Base-by-base conservation (phyloP, 2,888 invertebrate genomes). In the Cabera pusaria region DNA sequence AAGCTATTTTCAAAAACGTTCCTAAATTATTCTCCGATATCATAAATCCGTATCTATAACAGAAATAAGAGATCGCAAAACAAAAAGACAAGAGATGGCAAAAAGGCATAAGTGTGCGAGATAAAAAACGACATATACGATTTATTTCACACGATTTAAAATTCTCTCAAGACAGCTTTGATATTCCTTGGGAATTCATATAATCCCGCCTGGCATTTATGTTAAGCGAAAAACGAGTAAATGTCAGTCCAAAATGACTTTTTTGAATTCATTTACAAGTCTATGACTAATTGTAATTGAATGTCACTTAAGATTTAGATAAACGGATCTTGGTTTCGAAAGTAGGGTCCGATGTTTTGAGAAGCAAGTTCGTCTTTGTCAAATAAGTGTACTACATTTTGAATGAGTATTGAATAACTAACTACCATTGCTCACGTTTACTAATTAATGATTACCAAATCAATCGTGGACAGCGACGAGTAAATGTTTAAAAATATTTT, bases 151-250 rank as follows among this genome's bases (percentile, higher is more conserved):
- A 70, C 66, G 67, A 35, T 54, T 49, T 37, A 34, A 48, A 52
- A 46, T 49, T 45, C 44, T 26, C 33, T 24, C 25, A 59, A 53
- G 59, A 64, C 64, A 59, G 51, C 54, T 64, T 53, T 55, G 59
- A 59, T 52, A 47, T 48, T 60, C 57, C 52, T 52, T 50, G 54
- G 49, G 64, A 67, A 68, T 59, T 51, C 51, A 47, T 49, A 59
- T 82, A 81, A 83, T 77, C 80, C 35, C 80, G 59, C 52, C 63
- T 80, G 82, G 72, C 80, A 80, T 82, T 83, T 79, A 26, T 55
- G 59, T 60, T 64, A 64, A 71, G 58, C 69, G 71, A 64, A 74
- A 81, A 76, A 70, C 56, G 56, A 56, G 59, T 64, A 60, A 72
- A 72, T 74, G 75, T 62, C 73, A 73, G 49, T 58, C 51, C 44